A percentile compares a stretch with the other conserved stretches of the same genome.
phyloP scores from a whole-genome alignment of 2,888 invertebrate species.

The Lagria hirta region DNA sequence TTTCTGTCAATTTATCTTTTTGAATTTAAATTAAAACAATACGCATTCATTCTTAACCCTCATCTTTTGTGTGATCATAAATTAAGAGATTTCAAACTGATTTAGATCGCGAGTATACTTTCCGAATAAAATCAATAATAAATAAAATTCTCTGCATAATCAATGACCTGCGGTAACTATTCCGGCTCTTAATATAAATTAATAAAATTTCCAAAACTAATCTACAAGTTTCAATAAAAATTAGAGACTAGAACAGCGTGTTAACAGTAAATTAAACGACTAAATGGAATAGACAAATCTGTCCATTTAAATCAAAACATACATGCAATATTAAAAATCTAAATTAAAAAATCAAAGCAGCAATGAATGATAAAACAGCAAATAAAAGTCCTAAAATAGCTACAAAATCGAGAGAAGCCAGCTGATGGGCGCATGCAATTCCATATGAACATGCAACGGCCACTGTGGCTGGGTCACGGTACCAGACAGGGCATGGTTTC shows the following conservation, averaged over 20 bases:
- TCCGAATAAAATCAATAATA: too few species aligned
- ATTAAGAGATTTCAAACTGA: too few species aligned
- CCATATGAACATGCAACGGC: constrained; percentile 78
- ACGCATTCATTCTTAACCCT: too few species aligned
- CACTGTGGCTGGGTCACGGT: constrained; percentile 64
- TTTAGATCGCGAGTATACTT: too few species aligned
- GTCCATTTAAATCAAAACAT: constrained; percentile 24
- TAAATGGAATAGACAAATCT: constrained; percentile 22
- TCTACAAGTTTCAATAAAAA: too few species aligned
- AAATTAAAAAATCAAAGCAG: constrained; percentile 62
- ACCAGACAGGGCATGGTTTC: constrained; percentile 54
- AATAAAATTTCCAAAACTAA: background rate
- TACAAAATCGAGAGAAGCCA: constrained; percentile 73
- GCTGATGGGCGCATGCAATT: constrained; percentile 68
- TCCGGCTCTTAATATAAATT: background rate
- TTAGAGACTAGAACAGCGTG: too few species aligned
- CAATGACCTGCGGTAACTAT: too few species aligned
- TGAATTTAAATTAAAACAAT: too few species aligned
- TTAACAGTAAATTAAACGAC: too few species aligned
- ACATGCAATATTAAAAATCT: constrained; percentile 17
- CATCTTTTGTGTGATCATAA: too few species aligned
- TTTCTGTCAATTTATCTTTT: too few species aligned
- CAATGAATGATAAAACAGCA: constrained; percentile 72
- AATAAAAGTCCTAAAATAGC: constrained; percentile 73
- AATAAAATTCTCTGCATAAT: too few species aligned